Evolutionary conservation across 1,140 invertebrate genomes (phyloP).

Genomic region (Heterodera schachtii): DNA sequence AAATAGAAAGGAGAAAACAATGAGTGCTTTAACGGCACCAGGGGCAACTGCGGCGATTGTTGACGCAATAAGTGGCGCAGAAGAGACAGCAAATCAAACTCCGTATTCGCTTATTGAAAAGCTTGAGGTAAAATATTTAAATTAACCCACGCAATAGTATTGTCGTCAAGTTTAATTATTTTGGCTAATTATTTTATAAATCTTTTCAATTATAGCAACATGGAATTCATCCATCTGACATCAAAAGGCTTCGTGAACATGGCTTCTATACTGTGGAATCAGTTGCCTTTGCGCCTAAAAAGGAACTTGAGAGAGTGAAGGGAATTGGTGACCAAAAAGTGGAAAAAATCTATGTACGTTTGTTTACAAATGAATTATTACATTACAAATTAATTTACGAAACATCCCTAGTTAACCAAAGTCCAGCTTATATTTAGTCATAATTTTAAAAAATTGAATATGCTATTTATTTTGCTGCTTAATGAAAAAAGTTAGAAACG

Average conservation of each 20-base stretch:
- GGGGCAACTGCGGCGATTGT: slow-evolving; percentile 30
- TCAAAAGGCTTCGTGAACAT: slow-evolving; percentile 89
- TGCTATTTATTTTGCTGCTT: no score
- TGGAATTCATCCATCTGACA: slow-evolving; percentile 72
- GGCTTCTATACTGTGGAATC: slow-evolving; percentile 93
- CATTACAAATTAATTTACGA: no score
- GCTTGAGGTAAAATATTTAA: slow-evolving; percentile 34
- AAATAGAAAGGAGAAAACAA: slow-evolving; percentile 18
- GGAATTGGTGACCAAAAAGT: slow-evolving; percentile 96
- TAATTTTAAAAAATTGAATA: no score
- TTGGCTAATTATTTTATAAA: no score
- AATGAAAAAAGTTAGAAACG: no score
- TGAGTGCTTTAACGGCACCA: slow-evolving; percentile 23
- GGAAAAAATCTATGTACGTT: slow-evolving; percentile 82
- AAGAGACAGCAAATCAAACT: slow-evolving; percentile 17
- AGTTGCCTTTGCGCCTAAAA: slow-evolving; percentile 90
- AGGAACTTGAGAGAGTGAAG: slow-evolving; percentile 84
- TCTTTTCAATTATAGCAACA: slow-evolving; percentile 45
- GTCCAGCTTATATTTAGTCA: no score
- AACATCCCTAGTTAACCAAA: no score
- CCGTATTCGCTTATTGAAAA: slow-evolving; percentile 38
- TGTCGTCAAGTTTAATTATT: no score
- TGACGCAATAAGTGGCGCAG: slow-evolving; percentile 32
- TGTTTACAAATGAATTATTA: slow-evolving; percentile 27
- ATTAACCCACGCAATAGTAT: no score